Conservation (phyloP, 1,140 invertebrate genomes). For the Listronotus bonariensis region DNA sequence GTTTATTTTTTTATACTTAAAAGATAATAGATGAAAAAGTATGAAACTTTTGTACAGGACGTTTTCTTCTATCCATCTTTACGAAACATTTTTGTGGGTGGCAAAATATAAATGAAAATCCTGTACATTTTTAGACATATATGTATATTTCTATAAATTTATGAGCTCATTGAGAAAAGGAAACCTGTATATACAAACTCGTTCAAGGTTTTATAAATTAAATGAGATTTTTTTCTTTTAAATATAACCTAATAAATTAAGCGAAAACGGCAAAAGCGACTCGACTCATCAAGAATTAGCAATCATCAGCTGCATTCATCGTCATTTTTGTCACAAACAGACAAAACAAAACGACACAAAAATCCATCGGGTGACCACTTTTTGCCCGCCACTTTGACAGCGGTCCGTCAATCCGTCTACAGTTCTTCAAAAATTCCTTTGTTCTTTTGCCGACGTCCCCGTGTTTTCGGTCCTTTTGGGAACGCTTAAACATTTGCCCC, state of each 20-base stretch:
- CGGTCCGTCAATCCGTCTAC: constrained; percentile 45
- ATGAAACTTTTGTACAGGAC: too few relatives aligned
- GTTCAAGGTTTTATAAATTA: too few relatives aligned
- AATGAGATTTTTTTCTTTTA: constrained; percentile 4
- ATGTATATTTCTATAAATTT: too few relatives aligned
- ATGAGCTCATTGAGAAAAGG: too few relatives aligned
- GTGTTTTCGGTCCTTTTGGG: constrained; percentile 39
- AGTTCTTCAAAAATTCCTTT: constrained; percentile 49
- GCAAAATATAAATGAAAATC: too few relatives aligned
- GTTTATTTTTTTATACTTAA: too few relatives aligned
- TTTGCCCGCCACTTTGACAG: constrained; percentile 45
- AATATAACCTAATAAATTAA: constrained; percentile 24
- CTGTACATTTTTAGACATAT: too few relatives aligned
- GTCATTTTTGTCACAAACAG: constrained; percentile 40
- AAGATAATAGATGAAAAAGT: too few relatives aligned
- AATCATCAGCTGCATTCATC: constrained; percentile 35
- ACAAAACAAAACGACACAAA: constrained; percentile 37
- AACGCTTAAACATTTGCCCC: constrained; percentile 44
- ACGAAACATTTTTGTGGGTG: too few relatives aligned
- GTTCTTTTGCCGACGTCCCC: constrained; percentile 37
- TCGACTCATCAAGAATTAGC: constrained; percentile 32
- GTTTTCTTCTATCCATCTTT: too few relatives aligned
- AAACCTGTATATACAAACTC: too few relatives aligned
- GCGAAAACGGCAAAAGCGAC: constrained; percentile 14
- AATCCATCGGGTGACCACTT: constrained; percentile 39